Evolutionary conservation across 2,888 invertebrate genomes (phyloP).

Genomic region (Hedya salicella): DNA sequence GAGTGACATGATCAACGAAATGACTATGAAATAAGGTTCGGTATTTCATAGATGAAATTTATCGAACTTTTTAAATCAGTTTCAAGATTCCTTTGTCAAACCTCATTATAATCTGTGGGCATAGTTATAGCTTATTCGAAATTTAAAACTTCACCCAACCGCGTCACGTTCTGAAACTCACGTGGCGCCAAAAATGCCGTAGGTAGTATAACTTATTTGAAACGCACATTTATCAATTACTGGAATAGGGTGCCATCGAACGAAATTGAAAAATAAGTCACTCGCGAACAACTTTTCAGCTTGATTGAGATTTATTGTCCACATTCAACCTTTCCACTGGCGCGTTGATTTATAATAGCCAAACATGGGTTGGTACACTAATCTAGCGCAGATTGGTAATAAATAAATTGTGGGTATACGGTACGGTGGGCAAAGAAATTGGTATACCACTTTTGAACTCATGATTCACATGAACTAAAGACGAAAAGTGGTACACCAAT

Average conservation of each 20-base stretch:
- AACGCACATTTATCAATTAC: constrained; percentile 61
- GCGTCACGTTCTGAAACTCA: constrained; percentile 2
- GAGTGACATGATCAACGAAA: too few relatives aligned
- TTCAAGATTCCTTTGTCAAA: too few relatives aligned
- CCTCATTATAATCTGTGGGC: too few relatives aligned
- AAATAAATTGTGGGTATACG: constrained; percentile 18
- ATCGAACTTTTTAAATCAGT: too few relatives aligned
- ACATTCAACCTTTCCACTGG: constrained; percentile 41
- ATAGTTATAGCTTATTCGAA: too few relatives aligned
- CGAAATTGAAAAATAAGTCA: constrained; percentile 67
- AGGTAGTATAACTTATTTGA: constrained; percentile 49
- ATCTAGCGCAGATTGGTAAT: constrained; percentile 18
- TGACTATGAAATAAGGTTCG: too few relatives aligned
- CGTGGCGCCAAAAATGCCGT: constrained; percentile 12
- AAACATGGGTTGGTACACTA: constrained; percentile 21
- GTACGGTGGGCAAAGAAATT: too few relatives aligned
- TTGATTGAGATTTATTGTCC: constrained; percentile 65
- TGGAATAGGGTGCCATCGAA: constrained; percentile 52
- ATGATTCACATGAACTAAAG: too few relatives aligned
- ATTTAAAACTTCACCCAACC: background rate
- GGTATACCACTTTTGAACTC: too few relatives aligned
- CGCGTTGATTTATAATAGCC: constrained; percentile 37
- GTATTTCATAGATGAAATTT: too few relatives aligned
- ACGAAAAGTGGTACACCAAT: too few relatives aligned
- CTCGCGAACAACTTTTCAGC: constrained; percentile 60